Evolutionary conservation across 2,888 invertebrate genomes (phyloP).

Genomic region (Conus canariensis): DNA sequence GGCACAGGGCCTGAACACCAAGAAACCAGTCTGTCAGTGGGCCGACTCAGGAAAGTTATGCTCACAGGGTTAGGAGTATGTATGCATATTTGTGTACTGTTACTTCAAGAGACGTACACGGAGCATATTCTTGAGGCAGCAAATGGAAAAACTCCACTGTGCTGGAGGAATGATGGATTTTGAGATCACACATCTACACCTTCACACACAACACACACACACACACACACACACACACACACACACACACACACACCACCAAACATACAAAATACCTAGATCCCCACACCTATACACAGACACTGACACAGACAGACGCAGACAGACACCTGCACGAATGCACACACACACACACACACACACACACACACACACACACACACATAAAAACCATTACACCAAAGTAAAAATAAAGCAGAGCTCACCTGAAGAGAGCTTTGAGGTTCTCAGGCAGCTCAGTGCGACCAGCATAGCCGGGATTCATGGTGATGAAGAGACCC

Average conservation of each 20-base stretch:
- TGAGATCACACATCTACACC: too few relatives aligned
- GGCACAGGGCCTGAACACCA: conserved; percentile 89
- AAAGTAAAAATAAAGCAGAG: background rate
- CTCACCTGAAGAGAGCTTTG: conserved; percentile 79
- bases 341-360: background rate
- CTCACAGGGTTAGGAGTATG: too few relatives aligned
- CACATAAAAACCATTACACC: background rate
- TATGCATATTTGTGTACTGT: too few relatives aligned
- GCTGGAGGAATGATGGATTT: too few relatives aligned
- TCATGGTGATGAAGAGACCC: conserved; percentile 98
- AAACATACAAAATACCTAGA: too few relatives aligned
- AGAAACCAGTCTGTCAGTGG: background rate
- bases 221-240: background rate
- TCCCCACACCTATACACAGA: background rate
- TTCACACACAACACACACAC: background rate
- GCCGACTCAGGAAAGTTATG: too few relatives aligned
- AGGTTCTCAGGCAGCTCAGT: conserved; percentile 79
- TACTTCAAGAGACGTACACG: too few relatives aligned
- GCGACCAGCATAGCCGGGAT: conserved; percentile 97
- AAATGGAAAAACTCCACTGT: background rate
- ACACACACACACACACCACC: too few relatives aligned
- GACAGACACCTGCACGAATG: background rate
- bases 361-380: conserved; percentile 6
- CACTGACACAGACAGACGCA: background rate
- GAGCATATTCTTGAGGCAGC: background rate